phyloP scores from a whole-genome alignment of 2,797 vertebrate genomes.

The Emydoidea blandingii region DNA sequence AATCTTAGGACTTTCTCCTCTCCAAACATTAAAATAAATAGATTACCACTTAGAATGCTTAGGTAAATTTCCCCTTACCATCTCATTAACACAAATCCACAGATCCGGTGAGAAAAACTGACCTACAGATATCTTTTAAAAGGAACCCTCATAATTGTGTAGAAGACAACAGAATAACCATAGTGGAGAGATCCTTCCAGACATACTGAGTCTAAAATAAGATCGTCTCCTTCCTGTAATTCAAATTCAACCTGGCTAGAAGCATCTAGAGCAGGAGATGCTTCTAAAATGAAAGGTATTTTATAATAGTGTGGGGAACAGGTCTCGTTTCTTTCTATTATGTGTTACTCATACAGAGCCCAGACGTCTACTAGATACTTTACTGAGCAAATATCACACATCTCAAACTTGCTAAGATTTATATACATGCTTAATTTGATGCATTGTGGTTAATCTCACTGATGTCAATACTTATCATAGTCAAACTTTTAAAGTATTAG shows the following conservation, averaged over 20 bases:
- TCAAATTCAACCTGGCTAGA: no score
- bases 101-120: background rate
- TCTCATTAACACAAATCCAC: background rate
- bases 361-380: background rate
- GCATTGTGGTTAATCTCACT: no score
- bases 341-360: background rate
- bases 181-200: background rate
- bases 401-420: rapidly evolving
- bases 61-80: background rate
- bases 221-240: background rate
- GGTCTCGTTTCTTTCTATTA: background rate
- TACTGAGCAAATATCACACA: rapidly evolving
- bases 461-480: no score
- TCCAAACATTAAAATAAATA: background rate
- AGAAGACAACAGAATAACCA: background rate
- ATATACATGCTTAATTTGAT: rapidly evolving
- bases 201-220: background rate
- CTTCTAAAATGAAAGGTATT: rapidly evolving
- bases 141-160: rapidly evolving
- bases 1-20: background rate
- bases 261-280: background rate
- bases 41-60: background rate
- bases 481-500: background rate
- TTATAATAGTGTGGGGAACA: rapidly evolving
- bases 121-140: background rate